Base-by-base conservation (phyloP, 2,888 invertebrate species). In the Sminthurides aquaticus region DNA sequence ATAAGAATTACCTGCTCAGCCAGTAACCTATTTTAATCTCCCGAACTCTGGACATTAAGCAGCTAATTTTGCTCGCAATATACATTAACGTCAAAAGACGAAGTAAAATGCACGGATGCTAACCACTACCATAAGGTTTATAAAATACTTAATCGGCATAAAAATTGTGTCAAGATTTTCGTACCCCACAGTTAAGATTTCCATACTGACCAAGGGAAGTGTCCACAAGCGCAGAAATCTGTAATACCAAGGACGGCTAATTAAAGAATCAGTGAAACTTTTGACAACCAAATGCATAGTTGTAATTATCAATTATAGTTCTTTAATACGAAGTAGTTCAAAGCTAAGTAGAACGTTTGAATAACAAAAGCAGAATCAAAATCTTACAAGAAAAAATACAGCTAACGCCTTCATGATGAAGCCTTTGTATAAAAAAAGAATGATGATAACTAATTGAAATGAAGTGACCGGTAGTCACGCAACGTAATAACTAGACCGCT, bases 131-230 rank as follows among this genome's bases (percentile, higher is more conserved):
- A n/a, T n/a, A n/a, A n/a, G n/a, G n/a, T n/a, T n/a, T n/a, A n/a
- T n/a, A n/a, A n/a, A n/a, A n/a, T n/a, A n/a, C n/a, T n/a, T n/a
- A n/a, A n/a, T n/a, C n/a, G n/a, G n/a, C n/a, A n/a, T n/a, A n/a
- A n/a, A n/a, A n/a, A n/a, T n/a, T n/a, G n/a, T 55, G 20, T 55
- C 15, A 24, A 55, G 25, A 55, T 3, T 22, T 34, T 55, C 22
- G 20, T 55, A 55, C 55, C 55, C 55, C 55, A 55, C 55, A 55
- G 43, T 34, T 34, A 5, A 34, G 5, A 34, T 5, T 34, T 34
- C 8, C 43, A 34, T 34, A 34, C 43, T 34, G 43, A 15, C 43
- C 43, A 34, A 34, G 15, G 43, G 43, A 34, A 5, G 43, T 5
- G 43, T 5, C 15, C 15, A 15, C 43, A 15, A 15, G 5, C 8